phyloP scores from a whole-genome alignment of 2,113 vertebrate genomes.

The Rhinogobius similis region DNA sequence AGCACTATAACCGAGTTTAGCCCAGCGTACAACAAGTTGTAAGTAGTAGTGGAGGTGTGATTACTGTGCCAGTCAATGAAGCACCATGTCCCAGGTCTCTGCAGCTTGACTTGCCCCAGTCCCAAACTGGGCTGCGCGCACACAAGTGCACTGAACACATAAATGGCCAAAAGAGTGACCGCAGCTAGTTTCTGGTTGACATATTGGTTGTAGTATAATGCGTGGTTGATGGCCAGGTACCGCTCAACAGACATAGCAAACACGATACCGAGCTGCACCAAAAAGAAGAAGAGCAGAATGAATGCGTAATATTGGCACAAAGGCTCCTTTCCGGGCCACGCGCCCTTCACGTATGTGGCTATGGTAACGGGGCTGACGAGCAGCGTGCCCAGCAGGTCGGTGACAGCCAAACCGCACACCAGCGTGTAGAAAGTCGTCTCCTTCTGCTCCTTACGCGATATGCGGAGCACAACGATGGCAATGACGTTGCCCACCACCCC shows the following conservation, averaged over 20 bases:
- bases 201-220: conserved; percentile 93
- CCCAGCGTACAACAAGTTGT: conserved; percentile 91
- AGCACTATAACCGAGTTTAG: conserved; percentile 91
- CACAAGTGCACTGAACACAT: conserved; percentile 84
- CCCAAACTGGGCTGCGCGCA: conserved; percentile 91
- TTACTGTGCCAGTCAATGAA: conserved; percentile 92
- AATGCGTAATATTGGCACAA: conserved; percentile 96
- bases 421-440: conserved; percentile 96
- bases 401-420: conserved; percentile 91
- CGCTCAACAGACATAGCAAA: conserved; percentile 96
- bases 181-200: conserved; percentile 89
- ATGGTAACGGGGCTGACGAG: conserved; percentile 94
- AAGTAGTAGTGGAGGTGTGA: conserved; percentile 78
- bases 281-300: conserved; percentile 94
- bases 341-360: conserved; percentile 87
- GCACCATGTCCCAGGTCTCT: conserved; percentile 88
- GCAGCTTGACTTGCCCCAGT: conserved; percentile 79
- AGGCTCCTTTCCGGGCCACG: conserved; percentile 83
- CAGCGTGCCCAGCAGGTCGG: conserved; percentile 93
- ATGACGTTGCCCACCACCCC: conserved; percentile 93
- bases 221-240: conserved; percentile 96
- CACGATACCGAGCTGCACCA: conserved; percentile 93
- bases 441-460: conserved; percentile 92
- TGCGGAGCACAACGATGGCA: conserved; percentile 92
- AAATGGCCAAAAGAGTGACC: conserved; percentile 85